Evolutionary conservation across 2,888 invertebrate genomes (phyloP).

Genomic region (Rhagium mordax): DNA sequence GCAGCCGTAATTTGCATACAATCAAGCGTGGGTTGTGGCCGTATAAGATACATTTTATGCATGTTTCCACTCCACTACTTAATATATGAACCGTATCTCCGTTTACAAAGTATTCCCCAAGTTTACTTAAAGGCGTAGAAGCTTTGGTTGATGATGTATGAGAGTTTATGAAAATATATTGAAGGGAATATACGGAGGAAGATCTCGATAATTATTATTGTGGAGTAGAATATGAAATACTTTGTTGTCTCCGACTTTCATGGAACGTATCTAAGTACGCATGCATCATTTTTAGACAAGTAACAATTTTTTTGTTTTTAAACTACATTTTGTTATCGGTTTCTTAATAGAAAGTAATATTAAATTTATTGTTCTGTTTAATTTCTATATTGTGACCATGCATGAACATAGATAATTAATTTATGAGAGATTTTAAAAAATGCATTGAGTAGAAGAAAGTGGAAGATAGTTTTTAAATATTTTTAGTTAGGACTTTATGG

Average conservation of each 20-base stretch:
- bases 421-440: too few relatives aligned
- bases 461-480: too few relatives aligned
- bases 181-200: background rate
- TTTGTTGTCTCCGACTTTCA: background rate
- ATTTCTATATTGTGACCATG: too few relatives aligned
- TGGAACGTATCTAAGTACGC: too few relatives aligned
- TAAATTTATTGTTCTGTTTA: too few relatives aligned
- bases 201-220: background rate
- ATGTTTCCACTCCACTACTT: constrained; percentile 28
- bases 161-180: constrained; percentile 9
- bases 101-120: constrained; percentile 9
- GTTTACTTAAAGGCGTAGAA: background rate
- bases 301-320: too few relatives aligned
- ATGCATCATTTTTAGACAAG: too few relatives aligned
- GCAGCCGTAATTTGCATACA: constrained; percentile 59
- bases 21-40: constrained; percentile 46
- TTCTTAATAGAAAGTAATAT: too few relatives aligned
- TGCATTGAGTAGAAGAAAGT: too few relatives aligned
- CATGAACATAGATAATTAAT: too few relatives aligned
- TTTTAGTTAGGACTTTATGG: too few relatives aligned
- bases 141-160: background rate
- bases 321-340: too few relatives aligned
- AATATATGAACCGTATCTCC: constrained; percentile 19
- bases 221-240: background rate
- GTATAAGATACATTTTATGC: constrained; percentile 34